Evolutionary conservation across 2,888 invertebrate genomes (phyloP).

Genomic region (Diarsia dahlii): DNA sequence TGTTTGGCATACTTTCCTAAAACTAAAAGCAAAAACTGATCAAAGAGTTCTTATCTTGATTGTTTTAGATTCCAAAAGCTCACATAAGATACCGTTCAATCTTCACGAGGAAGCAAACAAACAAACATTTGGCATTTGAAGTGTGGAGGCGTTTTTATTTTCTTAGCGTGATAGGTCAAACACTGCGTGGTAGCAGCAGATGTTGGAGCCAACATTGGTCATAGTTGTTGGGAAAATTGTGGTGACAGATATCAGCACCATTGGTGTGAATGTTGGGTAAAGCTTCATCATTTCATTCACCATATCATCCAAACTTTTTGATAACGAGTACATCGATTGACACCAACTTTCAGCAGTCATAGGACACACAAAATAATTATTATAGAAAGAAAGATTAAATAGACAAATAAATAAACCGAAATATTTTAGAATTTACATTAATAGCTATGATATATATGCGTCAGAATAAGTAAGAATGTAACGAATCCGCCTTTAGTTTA

Average conservation of each 20-base stretch:
- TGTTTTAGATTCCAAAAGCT: slow-evolving; percentile 42
- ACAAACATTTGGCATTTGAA: slow-evolving; percentile 50
- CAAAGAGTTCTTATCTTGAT: slow-evolving; percentile 42
- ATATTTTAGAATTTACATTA: not conserved
- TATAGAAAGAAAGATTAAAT: too few species aligned
- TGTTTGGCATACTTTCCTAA: slow-evolving; percentile 50
- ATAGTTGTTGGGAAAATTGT: not conserved
- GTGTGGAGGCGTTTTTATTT: slow-evolving; percentile 42
- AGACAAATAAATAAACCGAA: not conserved
- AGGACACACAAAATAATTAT: not conserved
- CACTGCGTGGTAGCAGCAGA: slow-evolving; percentile 1
- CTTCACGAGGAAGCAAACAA: slow-evolving; percentile 50
- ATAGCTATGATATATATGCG: not conserved
- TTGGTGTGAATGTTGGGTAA: not conserved
- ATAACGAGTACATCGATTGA: not conserved
- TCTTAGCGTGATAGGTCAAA: slow-evolving; percentile 51
- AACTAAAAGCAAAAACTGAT: slow-evolving; percentile 52
- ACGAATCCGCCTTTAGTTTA: not conserved
- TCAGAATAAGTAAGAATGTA: not conserved
- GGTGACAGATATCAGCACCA: not conserved
- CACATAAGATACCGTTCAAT: slow-evolving; percentile 59
- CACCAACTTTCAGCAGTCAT: not conserved
- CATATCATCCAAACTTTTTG: not conserved
- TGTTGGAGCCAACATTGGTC: slow-evolving; percentile 3
- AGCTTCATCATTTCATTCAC: not conserved